Conservation (phyloP, 1,140 invertebrate genomes). For the Arion vulgaris region DNA sequence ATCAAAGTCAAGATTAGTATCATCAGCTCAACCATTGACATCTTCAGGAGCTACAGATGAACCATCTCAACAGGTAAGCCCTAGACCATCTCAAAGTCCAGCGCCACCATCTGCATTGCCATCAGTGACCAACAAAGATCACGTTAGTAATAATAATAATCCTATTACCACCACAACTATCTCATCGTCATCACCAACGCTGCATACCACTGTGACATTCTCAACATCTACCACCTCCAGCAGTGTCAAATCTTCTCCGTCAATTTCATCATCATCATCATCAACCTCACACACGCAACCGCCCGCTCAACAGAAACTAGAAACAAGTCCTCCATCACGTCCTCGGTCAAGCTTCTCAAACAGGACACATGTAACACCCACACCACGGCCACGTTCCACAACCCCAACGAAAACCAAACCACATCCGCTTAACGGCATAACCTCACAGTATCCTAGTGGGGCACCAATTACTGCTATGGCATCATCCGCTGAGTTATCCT, state of each 20-base stretch:
- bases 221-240: background rate
- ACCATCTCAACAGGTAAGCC: background rate
- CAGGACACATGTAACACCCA: background rate
- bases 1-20: conserved; percentile 3
- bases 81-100: background rate
- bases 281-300: background rate
- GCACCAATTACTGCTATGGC: background rate
- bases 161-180: background rate
- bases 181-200: background rate
- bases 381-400: conserved; percentile 2
- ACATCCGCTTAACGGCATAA: background rate
- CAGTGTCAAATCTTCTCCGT: background rate
- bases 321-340: background rate
- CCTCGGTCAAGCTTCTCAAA: background rate
- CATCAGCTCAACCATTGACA: background rate
- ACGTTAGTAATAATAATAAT: background rate
- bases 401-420: background rate
- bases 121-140: background rate
- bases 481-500: background rate
- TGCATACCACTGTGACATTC: background rate
- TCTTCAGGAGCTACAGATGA: background rate
- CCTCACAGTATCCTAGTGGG: background rate
- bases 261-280: background rate
- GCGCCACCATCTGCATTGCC: background rate
- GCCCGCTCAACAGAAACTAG: background rate